Evolutionary conservation across 2,888 invertebrate genomes (phyloP).

Genomic region (Phaonia tiefii): DNA sequence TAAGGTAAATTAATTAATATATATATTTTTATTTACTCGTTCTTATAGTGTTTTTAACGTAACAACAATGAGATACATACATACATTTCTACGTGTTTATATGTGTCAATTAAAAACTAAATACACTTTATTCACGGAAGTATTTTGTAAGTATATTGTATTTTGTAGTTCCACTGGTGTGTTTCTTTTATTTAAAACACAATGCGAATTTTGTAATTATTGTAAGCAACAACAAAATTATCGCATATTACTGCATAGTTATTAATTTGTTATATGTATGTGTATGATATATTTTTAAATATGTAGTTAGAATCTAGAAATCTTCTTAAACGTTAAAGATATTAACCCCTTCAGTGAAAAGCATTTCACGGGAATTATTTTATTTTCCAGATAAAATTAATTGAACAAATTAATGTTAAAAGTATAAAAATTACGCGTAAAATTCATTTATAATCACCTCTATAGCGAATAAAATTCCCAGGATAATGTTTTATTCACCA

Average conservation of each 20-base stretch:
- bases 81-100: slow-evolving; percentile 22
- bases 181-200: neutral
- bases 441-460: too few species aligned
- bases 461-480: too few species aligned
- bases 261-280: slow-evolving; percentile 47
- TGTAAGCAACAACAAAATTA: slow-evolving; percentile 50
- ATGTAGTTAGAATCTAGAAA: slow-evolving; percentile 20
- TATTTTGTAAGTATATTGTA: slow-evolving; percentile 8
- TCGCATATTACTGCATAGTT: too few species aligned
- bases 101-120: slow-evolving; percentile 36
- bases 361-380: too few species aligned
- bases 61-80: slow-evolving; percentile 30
- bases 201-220: slow-evolving; percentile 34
- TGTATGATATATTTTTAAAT: slow-evolving; percentile 24
- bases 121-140: slow-evolving; percentile 23
- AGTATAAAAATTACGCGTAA: too few species aligned
- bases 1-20: neutral
- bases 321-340: slow-evolving; percentile 31
- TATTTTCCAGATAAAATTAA: too few species aligned
- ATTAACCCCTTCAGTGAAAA: too few species aligned
- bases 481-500: too few species aligned
- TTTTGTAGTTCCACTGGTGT: neutral
- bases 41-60: slow-evolving; percentile 19
- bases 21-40: slow-evolving; percentile 21
- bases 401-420: too few species aligned